Evolutionary conservation across 2,113 vertebrate genomes (phyloP).

Genomic region (Pagrus major): DNA sequence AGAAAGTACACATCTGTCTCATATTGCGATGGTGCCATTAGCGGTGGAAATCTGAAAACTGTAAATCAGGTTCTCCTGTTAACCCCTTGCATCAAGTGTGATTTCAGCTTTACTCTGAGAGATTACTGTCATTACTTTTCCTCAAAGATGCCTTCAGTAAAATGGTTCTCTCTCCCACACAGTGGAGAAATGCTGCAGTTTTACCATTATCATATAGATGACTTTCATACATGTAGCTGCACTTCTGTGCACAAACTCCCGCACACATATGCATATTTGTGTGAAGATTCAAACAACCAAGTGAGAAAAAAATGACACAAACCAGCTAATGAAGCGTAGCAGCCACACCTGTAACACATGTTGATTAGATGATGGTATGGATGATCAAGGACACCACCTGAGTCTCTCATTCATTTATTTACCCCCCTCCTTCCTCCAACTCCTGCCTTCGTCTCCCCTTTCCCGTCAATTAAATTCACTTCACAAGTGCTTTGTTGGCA

Average conservation of each 20-base stretch:
- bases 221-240: constrained; percentile 14
- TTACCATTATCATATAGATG: constrained; percentile 58
- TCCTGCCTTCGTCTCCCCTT: constrained; percentile 16
- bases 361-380: constrained; percentile 22
- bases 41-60: neutral
- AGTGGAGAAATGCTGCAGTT: constrained; percentile 5
- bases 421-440: neutral
- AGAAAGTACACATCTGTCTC: neutral
- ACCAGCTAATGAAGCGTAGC: constrained; percentile 18
- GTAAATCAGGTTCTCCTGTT: neutral
- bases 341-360: constrained; percentile 44
- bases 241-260: neutral
- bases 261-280: neutral
- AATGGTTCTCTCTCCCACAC: constrained; percentile 44
- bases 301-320: neutral
- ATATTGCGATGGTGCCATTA: neutral
- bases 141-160: constrained; percentile 30
- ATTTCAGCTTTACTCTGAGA: neutral
- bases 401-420: constrained; percentile 34
- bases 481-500: constrained; percentile 72
- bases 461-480: constrained; percentile 70
- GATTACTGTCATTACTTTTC: constrained; percentile 40
- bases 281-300: neutral
- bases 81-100: neutral
- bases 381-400: constrained; percentile 40